Evolutionary conservation across 2,113 vertebrate species (phyloP), one percentile per base, ranked within the genome.

Genomic region (Lasiurus borealis): DNA sequence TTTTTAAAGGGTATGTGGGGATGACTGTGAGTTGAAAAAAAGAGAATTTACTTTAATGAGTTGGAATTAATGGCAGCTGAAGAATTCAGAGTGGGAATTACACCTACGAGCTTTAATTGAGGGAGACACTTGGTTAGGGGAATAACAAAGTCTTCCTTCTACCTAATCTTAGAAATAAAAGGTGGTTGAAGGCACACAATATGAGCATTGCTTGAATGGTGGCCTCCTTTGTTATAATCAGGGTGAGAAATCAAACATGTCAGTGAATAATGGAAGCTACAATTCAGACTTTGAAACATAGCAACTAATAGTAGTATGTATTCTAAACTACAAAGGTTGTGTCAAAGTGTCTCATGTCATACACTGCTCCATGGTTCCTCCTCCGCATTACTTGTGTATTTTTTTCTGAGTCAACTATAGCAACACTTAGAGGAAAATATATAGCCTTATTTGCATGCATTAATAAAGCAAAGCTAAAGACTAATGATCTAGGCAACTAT

Each of bases 401-500:
- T 91, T 88, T 54, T 21, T 31, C n/a, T 95, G 7, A 76, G 31
- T 91, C 21, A 94, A 75, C 81, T 91, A 93, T 48, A 25, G 75
- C 82, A 91, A 48, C 71, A n/a, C 50, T 89, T 89, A 97, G 69
- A 91, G 83, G 89, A 95, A 95, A 90, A 85, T 23, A 84, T 14
- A 78, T 88, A 90, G 68, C 62, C 27, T 82, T 44, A 72, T 34
- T 46, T 73, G 9, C 2, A 64, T 64, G 2, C 21, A 29, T 62
- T 77, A 52, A 83, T 34, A 77, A 36, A 59, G 8, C 50, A 68
- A 73, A 50, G 1, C 25, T 88, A 23, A 82, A 90, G 83, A 82
- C 34, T 27, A 83, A 16, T 77, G 8, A 93, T 71, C 3, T 69
- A 89, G 57, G 16, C 8, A 44, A 64, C 14, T 50, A 18, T 76